A percentile compares a stretch with the other conserved stretches of the same genome.
Conservation (phyloP, 2,888 invertebrate species). For the Noctua pronuba region DNA sequence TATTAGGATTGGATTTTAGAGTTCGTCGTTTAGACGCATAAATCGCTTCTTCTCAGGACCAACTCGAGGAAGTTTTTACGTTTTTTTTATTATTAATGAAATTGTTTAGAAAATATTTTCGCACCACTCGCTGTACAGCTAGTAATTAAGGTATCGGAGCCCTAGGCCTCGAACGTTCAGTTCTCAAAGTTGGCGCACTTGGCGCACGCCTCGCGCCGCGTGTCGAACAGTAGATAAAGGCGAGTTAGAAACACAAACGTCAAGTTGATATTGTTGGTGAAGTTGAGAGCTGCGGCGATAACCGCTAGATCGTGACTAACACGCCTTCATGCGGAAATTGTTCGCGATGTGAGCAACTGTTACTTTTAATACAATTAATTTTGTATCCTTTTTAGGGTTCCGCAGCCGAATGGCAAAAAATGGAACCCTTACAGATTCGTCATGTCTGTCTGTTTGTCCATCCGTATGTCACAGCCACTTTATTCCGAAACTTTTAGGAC, state of each 20-base stretch:
- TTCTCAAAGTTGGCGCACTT: background rate
- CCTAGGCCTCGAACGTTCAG: background rate
- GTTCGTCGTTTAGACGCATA: background rate
- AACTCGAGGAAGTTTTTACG: no score
- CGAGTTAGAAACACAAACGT: background rate
- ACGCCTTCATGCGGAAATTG: background rate
- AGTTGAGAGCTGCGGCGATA: background rate
- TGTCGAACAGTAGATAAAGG: background rate
- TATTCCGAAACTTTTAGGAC: no score
- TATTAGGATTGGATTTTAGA: background rate
- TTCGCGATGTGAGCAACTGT: background rate
- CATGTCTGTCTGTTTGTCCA: no score
- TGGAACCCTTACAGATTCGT: no score
- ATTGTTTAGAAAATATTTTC: background rate
- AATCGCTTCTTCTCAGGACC: background rate
- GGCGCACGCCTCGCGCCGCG: background rate
- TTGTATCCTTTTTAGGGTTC: background rate
- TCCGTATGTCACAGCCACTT: no score
- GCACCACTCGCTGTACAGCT: no score
- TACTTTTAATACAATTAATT: background rate
- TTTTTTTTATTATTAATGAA: background rate
- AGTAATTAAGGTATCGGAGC: background rate
- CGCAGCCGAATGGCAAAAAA: no score
- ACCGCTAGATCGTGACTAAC: background rate
- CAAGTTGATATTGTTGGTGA: background rate